These are phyloP conservation scores for Listrodromus nycthemerus DNA, from an alignment of 2,888 invertebrate genomes.

Conservation along the genomic window DNA sequence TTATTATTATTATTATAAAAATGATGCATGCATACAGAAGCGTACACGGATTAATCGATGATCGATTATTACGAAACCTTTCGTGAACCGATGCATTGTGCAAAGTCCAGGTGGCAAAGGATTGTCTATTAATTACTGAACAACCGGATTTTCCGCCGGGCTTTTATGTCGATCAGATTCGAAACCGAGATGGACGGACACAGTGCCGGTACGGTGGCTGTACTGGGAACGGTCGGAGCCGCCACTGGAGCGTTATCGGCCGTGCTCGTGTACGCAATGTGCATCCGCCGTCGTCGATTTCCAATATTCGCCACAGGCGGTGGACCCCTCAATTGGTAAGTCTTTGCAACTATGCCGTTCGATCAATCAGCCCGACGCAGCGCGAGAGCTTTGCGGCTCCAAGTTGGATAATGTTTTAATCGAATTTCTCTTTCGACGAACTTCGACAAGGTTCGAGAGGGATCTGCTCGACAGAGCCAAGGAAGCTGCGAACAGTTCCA, in stretches of 20 bases:
- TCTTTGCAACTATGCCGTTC: neutral
- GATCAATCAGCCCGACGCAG: neutral
- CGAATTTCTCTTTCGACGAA: neutral
- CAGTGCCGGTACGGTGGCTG: constrained; percentile 77
- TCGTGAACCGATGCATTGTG: neutral
- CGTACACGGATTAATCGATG: neutral
- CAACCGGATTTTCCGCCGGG: neutral
- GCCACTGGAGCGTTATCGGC: constrained; percentile 80
- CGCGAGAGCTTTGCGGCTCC: neutral
- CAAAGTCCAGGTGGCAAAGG: neutral
- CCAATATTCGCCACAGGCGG: constrained; percentile 72
- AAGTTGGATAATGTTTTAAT: neutral
- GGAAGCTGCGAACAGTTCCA: constrained; percentile 75
- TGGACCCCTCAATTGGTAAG: constrained; percentile 79
- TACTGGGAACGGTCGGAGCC: constrained; percentile 78
- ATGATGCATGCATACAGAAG: neutral
- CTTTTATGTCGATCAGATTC: constrained; percentile 29
- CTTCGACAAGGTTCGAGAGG: constrained; percentile 77
- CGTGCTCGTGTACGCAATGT: constrained; percentile 78
- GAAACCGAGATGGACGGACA: constrained; percentile 75
- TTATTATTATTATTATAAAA: neutral
- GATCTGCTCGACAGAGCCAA: constrained; percentile 79
- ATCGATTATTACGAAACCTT: neutral
- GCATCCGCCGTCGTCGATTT: constrained; percentile 76
- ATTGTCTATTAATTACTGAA: constrained; percentile 1